Conservation (phyloP, 2,797 vertebrate genomes). For the Sebastes itinus region DNA sequence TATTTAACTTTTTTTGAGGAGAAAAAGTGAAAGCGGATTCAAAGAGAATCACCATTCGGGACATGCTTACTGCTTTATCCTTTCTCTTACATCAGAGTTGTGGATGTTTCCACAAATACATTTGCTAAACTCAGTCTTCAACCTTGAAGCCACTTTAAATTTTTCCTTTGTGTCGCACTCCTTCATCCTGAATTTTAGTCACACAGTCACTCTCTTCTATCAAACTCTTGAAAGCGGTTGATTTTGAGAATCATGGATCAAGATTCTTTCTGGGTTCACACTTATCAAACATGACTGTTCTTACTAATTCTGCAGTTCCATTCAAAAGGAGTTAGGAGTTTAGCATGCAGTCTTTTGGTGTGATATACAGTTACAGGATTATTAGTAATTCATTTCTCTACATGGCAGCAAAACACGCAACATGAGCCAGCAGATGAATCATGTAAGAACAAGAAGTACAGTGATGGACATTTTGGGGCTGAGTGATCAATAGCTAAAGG, state of each 20-base stretch:
- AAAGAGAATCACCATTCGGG: background rate
- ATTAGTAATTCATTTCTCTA: fast-evolving
- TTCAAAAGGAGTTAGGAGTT: too few relatives aligned
- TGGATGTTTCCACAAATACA: background rate
- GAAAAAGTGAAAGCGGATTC: background rate
- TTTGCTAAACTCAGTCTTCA: background rate
- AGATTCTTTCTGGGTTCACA: background rate
- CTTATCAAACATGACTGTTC: background rate
- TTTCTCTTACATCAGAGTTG: background rate
- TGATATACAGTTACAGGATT: too few relatives aligned
- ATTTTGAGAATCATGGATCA: background rate
- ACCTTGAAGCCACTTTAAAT: background rate
- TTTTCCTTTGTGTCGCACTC: background rate
- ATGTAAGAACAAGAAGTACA: too few relatives aligned
- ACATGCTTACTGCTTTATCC: background rate
- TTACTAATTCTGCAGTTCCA: too few relatives aligned
- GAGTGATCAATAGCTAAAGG: too few relatives aligned
- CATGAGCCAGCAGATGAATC: too few relatives aligned
- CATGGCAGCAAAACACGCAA: too few relatives aligned
- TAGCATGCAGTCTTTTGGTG: too few relatives aligned
- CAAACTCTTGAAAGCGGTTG: background rate
- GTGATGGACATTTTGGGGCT: too few relatives aligned
- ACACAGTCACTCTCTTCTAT: background rate
- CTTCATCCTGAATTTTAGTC: background rate
- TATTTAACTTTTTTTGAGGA: background rate